These are phyloP conservation scores for Caenorhabditis inopinata DNA, from an alignment of 1,140 invertebrate species.

Conservation along the genomic window DNA sequence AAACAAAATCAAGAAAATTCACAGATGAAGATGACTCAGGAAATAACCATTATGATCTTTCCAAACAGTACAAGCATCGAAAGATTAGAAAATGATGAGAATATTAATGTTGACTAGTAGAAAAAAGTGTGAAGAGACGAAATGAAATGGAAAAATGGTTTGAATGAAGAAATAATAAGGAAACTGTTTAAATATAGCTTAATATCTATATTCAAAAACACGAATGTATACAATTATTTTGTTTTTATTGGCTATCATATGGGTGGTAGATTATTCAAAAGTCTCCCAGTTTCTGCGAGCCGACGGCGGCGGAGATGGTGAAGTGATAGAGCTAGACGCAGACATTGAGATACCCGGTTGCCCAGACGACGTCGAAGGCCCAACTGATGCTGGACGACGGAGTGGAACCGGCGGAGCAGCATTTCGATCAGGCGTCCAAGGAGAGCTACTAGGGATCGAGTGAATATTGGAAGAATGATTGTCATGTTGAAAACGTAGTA, in stretches of 20 bases:
- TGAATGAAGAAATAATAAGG: too few relatives aligned
- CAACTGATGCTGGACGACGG: background rate
- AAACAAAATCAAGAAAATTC: background rate
- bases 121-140: background rate
- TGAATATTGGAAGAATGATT: too few relatives aligned
- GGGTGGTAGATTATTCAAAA: background rate
- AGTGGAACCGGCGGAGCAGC: background rate
- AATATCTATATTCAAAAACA: too few relatives aligned
- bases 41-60: background rate
- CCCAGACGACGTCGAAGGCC: background rate
- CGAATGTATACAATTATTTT: too few relatives aligned
- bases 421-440: background rate
- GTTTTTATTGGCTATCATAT: background rate
- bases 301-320: background rate
- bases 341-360: background rate
- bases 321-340: background rate
- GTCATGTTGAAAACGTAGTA: background rate
- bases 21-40: background rate
- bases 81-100: slow-evolving; percentile 14
- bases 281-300: background rate
- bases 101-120: slow-evolving; percentile 1
- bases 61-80: background rate
- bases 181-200: too few relatives aligned
- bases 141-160: background rate
- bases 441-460: too few relatives aligned